Evolutionary conservation across 1,140 invertebrate species (phyloP).

Genomic region (Reticulitermes speratus): DNA sequence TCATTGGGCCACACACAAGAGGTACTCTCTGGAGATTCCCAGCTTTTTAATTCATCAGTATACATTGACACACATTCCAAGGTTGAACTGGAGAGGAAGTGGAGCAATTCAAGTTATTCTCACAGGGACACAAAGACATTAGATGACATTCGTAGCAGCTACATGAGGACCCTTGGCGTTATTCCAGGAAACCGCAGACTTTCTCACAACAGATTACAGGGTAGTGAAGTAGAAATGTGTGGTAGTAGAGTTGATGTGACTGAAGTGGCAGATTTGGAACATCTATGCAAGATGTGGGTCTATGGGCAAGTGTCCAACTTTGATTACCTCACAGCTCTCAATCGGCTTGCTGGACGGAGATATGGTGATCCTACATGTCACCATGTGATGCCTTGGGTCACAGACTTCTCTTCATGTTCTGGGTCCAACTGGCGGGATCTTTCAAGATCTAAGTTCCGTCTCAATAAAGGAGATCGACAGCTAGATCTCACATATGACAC

Average conservation of each 20-base stretch:
- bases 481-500: constrained; percentile 87
- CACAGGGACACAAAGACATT: not conserved
- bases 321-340: constrained; percentile 88
- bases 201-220: not conserved
- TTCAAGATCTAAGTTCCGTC: constrained; percentile 89
- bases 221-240: not conserved
- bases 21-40: not conserved
- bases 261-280: constrained; percentile 25
- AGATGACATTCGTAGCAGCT: constrained; percentile 5
- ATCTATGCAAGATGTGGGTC: constrained; percentile 66
- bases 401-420: constrained; percentile 81
- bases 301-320: constrained; percentile 84
- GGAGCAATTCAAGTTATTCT: not conserved
- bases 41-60: not conserved
- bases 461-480: constrained; percentile 96
- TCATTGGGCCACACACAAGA: not conserved
- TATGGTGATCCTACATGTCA: constrained; percentile 87
- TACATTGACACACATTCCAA: not conserved
- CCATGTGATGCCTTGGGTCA: constrained; percentile 96
- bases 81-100: not conserved
- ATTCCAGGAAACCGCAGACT: constrained; percentile 6
- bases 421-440: constrained; percentile 88
- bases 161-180: not conserved
- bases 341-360: constrained; percentile 76
- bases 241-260: not conserved